Conservation (phyloP, 1,140 invertebrate genomes). For the Plodia interpunctella region DNA sequence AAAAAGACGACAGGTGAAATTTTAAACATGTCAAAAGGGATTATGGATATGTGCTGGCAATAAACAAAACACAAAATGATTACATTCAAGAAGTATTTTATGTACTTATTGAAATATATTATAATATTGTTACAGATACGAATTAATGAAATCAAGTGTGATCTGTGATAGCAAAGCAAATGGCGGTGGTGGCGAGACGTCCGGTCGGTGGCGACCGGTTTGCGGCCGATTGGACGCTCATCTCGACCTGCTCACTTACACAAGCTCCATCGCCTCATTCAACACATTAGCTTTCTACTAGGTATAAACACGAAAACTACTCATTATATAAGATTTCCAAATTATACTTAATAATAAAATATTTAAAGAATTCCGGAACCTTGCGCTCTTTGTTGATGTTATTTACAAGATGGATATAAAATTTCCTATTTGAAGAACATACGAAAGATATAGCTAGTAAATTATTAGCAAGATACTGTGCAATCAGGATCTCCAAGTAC, state of each 20-base stretch:
- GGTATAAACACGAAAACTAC: constrained; percentile 35
- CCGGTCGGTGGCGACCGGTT: constrained; percentile 54
- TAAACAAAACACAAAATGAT: neutral
- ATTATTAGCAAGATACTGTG: neutral
- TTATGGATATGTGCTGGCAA: too few species aligned
- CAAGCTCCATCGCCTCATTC: constrained; percentile 40
- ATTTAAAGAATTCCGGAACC: too few species aligned
- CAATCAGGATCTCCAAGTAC: too few species aligned
- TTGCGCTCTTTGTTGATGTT: too few species aligned
- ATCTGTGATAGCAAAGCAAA: constrained; percentile 15
- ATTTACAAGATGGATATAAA: too few species aligned
- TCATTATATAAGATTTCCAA: constrained; percentile 24
- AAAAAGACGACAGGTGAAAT: too few species aligned
- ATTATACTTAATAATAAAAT: too few species aligned
- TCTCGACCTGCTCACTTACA: constrained; percentile 29
- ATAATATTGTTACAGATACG: too few species aligned
- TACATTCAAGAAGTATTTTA: neutral
- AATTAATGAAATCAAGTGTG: constrained; percentile 16
- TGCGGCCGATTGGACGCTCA: constrained; percentile 41
- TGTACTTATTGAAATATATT: too few species aligned
- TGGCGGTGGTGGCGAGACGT: constrained; percentile 33
- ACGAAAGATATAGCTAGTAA: too few species aligned
- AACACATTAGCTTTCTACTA: constrained; percentile 55
- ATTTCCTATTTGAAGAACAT: too few species aligned
- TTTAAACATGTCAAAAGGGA: too few species aligned